Evolutionary conservation across 2,888 invertebrate species (phyloP), one percentile per base, ranked within the genome.

Genomic region (Lamellibrachia satsuma): DNA sequence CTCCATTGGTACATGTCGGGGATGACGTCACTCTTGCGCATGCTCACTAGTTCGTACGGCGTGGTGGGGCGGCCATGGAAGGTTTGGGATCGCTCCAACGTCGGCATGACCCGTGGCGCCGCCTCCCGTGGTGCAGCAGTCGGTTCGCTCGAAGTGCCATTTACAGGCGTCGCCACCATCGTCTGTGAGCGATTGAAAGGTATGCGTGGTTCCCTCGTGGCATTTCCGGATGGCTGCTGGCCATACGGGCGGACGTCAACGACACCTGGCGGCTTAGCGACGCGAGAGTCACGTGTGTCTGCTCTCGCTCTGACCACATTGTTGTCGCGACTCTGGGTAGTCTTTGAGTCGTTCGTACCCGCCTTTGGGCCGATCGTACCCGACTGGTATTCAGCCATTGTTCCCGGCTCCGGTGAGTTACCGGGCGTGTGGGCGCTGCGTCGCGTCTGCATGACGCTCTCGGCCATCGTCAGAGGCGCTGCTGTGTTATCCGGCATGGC

Each of bases 11-110:
- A 75, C 75, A n/a, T 22, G 75, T 75, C 75, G 75, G 75, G 75
- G 2, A 75, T 75, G 75, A 75, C 75, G 75, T 75, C 75, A 75
- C n/a, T 75, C 75, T 75, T 75, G 75, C 75, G 75, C 75, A 75
- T 75, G 15, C 15, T 75, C 75, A 22, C 75, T 6, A 75, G 75
- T 75, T 75, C 75, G 75, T 22, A 75, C 75, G 75, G 75, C 75
- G 75, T 75, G 22, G 75, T 75, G 4, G 75, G 75, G 22, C 75
- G 75, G 75, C 75, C 75, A 6, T 75, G 75, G 75, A 75, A 75
- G 15, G 75, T 75, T 6, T 75, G 75, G 15, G 75, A 75, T 6
- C 75, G 75, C 75, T 75, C 75, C 22, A 75, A 22, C 6, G 75
- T 75, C n/a, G 75, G n/a, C 22, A 75, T 75, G 15, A 6, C 75